Evolutionary conservation across 2,113 vertebrate genomes (phyloP).

Genomic region (Istiophorus platypterus): DNA sequence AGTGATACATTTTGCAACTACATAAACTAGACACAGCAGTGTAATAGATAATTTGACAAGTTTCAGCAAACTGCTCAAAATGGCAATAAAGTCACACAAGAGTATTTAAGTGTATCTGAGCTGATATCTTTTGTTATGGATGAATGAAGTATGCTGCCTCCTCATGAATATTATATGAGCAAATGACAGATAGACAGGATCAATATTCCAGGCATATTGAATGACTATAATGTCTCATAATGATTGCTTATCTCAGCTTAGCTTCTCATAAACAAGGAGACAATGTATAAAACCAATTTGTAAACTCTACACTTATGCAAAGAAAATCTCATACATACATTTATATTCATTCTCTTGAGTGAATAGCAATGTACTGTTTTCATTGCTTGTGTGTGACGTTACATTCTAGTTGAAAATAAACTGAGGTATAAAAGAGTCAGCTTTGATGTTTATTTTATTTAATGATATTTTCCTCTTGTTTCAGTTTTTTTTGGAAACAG

Average conservation of each 20-base stretch:
- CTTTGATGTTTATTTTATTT: not conserved
- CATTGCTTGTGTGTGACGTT: not conserved
- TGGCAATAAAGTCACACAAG: slow-evolving; percentile 9
- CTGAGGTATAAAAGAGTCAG: not conserved
- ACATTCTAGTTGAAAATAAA: not conserved
- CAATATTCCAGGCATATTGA: slow-evolving; percentile 62
- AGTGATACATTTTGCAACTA: not conserved
- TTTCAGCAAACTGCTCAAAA: slow-evolving; percentile 7
- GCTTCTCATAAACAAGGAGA: slow-evolving; percentile 21
- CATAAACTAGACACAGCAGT: not conserved
- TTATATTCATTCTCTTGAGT: not conserved
- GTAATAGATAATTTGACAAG: not conserved
- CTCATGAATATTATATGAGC: slow-evolving; percentile 75
- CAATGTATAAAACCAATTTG: slow-evolving; percentile 20
- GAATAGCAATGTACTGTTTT: not conserved
- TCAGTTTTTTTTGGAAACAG: not conserved
- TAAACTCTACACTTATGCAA: slow-evolving; percentile 6
- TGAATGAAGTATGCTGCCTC: slow-evolving; percentile 26
- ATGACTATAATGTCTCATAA: slow-evolving; percentile 66
- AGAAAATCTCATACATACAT: not conserved
- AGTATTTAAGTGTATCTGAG: slow-evolving; percentile 31
- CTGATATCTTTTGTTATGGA: slow-evolving; percentile 60
- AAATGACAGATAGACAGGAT: slow-evolving; percentile 58
- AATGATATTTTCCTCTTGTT: not conserved
- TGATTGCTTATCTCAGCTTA: slow-evolving; percentile 42